A percentile compares a stretch with the other conserved stretches of the same genome.
Evolutionary conservation across 2,888 invertebrate species (phyloP).

Genomic region (Timema podura): DNA sequence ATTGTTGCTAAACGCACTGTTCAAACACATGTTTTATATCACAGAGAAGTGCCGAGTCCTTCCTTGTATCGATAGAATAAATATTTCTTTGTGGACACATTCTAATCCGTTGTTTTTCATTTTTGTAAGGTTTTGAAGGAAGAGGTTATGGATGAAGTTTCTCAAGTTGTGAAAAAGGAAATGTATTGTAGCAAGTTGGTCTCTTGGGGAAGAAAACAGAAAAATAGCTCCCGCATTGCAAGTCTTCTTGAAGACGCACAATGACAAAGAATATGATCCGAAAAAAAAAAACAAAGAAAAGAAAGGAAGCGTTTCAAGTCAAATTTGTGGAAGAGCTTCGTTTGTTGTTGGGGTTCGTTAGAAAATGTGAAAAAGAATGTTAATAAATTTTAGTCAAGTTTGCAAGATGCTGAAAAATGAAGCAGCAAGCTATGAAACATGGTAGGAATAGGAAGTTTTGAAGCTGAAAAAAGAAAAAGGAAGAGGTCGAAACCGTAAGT

Average conservation of each 20-base stretch:
- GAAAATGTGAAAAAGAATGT: constrained; percentile 15
- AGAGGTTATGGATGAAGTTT: constrained; percentile 79
- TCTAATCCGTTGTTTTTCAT: constrained; percentile 68
- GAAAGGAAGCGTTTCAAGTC: constrained; percentile 17
- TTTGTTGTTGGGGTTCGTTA: constrained; percentile 16
- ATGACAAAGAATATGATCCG: constrained; percentile 29
- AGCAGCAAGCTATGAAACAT: constrained; percentile 23
- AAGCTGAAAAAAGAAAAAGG: constrained; percentile 18
- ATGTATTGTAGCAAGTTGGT: constrained; percentile 27
- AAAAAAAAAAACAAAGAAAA: constrained; percentile 18
- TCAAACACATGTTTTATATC: not conserved
- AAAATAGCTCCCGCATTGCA: constrained; percentile 25
- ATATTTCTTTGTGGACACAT: constrained; percentile 39
- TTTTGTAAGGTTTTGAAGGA: constrained; percentile 79
- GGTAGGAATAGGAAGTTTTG: constrained; percentile 21
- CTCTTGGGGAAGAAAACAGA: constrained; percentile 28
- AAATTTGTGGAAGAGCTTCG: constrained; percentile 25
- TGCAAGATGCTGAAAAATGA: constrained; percentile 23
- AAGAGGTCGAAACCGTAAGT: constrained; percentile 23
- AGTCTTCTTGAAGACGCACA: constrained; percentile 23
- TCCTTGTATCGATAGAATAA: constrained; percentile 25
- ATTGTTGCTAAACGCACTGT: constrained; percentile 1
- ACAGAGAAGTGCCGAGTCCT: constrained; percentile 2
- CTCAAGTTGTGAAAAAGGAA: constrained; percentile 34
- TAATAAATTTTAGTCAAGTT: constrained; percentile 22